phyloP scores from a whole-genome alignment of 2,113 vertebrate genomes.

The Propithecus coquereli region DNA sequence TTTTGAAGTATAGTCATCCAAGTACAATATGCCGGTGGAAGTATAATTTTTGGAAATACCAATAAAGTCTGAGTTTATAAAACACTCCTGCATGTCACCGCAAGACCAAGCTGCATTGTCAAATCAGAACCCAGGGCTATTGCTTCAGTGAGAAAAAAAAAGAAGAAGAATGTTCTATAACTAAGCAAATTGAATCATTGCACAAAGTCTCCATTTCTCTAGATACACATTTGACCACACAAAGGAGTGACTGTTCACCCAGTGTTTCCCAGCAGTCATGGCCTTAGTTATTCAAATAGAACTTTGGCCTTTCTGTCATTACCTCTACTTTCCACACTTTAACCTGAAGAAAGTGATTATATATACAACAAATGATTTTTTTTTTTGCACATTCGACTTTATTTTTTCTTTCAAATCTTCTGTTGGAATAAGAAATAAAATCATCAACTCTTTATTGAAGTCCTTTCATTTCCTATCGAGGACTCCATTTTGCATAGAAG shows the following conservation, averaged over 20 bases:
- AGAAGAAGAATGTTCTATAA: not conserved
- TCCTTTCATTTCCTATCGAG: not conserved
- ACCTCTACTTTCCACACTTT: not conserved
- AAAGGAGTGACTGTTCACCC: not conserved
- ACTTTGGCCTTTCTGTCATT: not conserved
- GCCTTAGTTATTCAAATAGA: not conserved
- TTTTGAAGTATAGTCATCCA: not conserved
- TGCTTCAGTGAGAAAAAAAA: not conserved
- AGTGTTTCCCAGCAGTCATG: not conserved
- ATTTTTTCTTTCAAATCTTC: slow-evolving; percentile 30
- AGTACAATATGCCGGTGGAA: not conserved
- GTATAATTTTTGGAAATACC: not conserved
- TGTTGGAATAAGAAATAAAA: slow-evolving; percentile 37
- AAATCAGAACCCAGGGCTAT: not conserved
- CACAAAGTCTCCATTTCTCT: not conserved
- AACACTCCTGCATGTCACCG: not conserved
- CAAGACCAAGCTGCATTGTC: not conserved
- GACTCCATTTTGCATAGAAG: not conserved
- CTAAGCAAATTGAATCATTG: not conserved
- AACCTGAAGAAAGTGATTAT: not conserved
- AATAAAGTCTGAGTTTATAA: not conserved
- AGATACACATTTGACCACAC: not conserved
- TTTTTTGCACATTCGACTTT: not conserved
- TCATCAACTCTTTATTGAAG: not conserved
- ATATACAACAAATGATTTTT: slow-evolving; percentile 1